Base-by-base conservation (phyloP, 1,140 invertebrate genomes). In the Eurosta solidaginis region DNA sequence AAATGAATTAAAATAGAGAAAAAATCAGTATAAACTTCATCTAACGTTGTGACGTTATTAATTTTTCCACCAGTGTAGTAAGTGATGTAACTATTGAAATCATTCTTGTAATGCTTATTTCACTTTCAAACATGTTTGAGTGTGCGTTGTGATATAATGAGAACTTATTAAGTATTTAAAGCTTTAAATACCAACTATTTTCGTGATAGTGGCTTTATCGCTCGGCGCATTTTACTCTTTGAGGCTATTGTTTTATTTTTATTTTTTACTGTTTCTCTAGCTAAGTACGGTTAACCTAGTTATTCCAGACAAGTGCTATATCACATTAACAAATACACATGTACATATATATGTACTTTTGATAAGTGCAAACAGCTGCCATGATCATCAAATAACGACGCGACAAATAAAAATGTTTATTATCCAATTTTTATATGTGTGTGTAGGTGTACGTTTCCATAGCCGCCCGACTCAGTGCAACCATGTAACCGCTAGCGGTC, bases 241-340 rank as follows among this genome's bases (percentile, higher is more conserved):
- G 33, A 17, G 1, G 7, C 5, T n/a, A 27, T 36, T 33, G 10
- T 7, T 17, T 2, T 4, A 20, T 10, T 22, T 12, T 33, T 54
- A 2, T 1, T 29, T 63, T 33, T 33, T 40, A n/a, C 7, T 10
- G 6, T 4, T 4, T 14, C 52, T 10, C 25, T 4, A 4, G 29
- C 54, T 63, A 63, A 68, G 59, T 20, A 36, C n/a, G 59, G 59
- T 68, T 68, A 68, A 68, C 59, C 59, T 68, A 68, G 59, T 68
- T 68, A 68, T 36, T 22, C 5, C n/a, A 68, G 59, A 68, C 59
- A 29, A 14, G 33, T 14, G 45, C 45, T 25, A 5, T 20, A 22
- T 22, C 52, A 59, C 59, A 74, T 44, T 44, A 12, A 42, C 25
- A 29, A 25, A 33, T 1, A 17, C 5, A 22, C 3, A 59, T 4